Base-by-base conservation (phyloP, 1,140 invertebrate species). In the Stenopsyche tienmushanensis region DNA sequence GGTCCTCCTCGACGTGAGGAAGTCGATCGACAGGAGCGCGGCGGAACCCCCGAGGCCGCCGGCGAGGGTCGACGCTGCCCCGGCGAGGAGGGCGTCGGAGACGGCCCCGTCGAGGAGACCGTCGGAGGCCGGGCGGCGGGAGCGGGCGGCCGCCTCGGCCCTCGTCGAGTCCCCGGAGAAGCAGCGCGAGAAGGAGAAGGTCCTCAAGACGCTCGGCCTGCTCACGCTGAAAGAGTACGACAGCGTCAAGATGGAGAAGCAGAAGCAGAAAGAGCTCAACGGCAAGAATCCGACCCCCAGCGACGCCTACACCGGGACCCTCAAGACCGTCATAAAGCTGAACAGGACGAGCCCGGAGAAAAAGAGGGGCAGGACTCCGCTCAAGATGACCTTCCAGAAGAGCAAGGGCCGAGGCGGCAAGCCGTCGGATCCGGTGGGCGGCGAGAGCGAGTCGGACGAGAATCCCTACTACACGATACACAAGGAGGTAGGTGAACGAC, bases 321-420 rank as follows among this genome's bases (percentile, higher is more conserved):
- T 91, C 41, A 92, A 91, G 72, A 90, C 89, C 18, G 85, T 91
- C 41, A 91, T 92, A 62, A 89, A 91, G 75, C 71, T 88, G 50
- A 88, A 89, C 62, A 71, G 78, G 3, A 64, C 29, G 39, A 39
- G 72, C 66, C 8, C 62, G 34, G 82, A 83, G 62, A 81, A 82
- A 57, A 87, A 87, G 76, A 84, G 82, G 60, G 83, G 81, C 29
- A 81, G 87, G 42, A 88, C 85, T 63, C 86, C 87, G 0, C 74
- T 91, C 47, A 91, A 91, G 72, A 90, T 91, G 87, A 89, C 90
- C 47, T 84, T 91, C 73, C 90, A 91, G 73, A 90, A 91, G 72
- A 86, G 85, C 59, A 86, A 87, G 60, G 80, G 80, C 1, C 80
- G 86, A 10, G 82, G 82, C 7, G 80, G 80, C 13, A 84, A 85